Conservation (phyloP, 2,888 invertebrate genomes). For the Acanthosoma haemorrhoidale region DNA sequence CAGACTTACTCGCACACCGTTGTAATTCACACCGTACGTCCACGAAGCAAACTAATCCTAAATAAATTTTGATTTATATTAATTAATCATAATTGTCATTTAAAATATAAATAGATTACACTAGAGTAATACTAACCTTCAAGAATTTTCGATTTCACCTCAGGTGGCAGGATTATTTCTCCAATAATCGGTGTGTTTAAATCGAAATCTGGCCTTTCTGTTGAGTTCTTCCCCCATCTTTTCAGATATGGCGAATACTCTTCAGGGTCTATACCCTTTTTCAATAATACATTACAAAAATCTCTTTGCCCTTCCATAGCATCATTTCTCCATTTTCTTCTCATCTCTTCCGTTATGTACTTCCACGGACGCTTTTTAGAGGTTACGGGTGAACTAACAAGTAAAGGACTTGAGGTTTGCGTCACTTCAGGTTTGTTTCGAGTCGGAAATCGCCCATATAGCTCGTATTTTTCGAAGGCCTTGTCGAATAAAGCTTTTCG, state of each 20-base stretch:
- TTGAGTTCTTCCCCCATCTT: no score
- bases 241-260: neutral
- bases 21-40: slow-evolving; percentile 48
- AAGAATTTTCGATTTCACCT: no score
- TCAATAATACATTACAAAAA: neutral
- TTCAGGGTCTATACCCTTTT: slow-evolving; percentile 1
- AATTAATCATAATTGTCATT: no score
- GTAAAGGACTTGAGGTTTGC: neutral
- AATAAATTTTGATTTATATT: no score
- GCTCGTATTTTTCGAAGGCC: slow-evolving; percentile 6
- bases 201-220: no score
- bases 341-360: slow-evolving; percentile 2
- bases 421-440: neutral
- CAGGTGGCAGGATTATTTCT: no score
- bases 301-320: slow-evolving; percentile 11
- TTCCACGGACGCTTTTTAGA: neutral
- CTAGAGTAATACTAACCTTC: no score
- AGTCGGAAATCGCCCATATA: neutral
- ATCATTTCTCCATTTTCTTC: neutral
- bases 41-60: slow-evolving; percentile 49
- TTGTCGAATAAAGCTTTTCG: neutral
- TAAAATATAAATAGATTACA: no score
- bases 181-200: no score
- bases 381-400: neutral
- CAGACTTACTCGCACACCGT: slow-evolving; percentile 46